Evolutionary conservation across 2,113 vertebrate species (phyloP), one percentile per base, ranked within the genome.

Genomic region (Sebastes schlegelii): DNA sequence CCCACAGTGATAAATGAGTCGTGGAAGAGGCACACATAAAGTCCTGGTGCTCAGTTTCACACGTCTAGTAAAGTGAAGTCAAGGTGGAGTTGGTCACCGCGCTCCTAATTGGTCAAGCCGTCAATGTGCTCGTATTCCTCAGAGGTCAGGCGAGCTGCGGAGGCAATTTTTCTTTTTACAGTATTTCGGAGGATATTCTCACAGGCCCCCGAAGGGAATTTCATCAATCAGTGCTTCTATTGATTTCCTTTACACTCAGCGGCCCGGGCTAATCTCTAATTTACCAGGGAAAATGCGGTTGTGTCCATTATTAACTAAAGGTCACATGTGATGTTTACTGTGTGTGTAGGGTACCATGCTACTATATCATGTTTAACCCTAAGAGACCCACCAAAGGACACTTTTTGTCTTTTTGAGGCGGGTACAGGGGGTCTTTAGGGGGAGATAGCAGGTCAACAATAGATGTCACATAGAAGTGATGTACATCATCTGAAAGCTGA

Each of bases 1-100:
- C 84, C 77, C 74, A 70, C 85, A 49, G 64, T 83, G 89, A 89
- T 79, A 80, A 74, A 92, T 76, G 82, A 63, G 23, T 65, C 51
- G 17, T 12, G 55, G 54, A 64, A n/a, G 81, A 67, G 54, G 51
- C 61, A 3, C 55, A 57, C 19, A 68, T 34, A 67, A 34, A 51
- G 85, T 71, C 82, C 85, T 77, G 70, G 70, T 64, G 34, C 74
- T 57, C 54, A 6, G 61, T n/a, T 69, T 74, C 61, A 71, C 68
- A 46, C 52, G 8, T 23, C 66, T n/a, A 49, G 63, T 43, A 42
- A 34, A 74, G 77, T 17, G 79, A 74, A 54, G 74, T 78, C 63
- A n/a, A 74, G 66, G 79, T 68, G 65, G 72, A 79, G 65, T 12
- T 61, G 55, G 52, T 80, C 63, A 60, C 70, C 8, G 48, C 1